Percentiles rank a stretch among this genome's conserved stretches.
phyloP scores from a whole-genome alignment of 37 sponge, comb jelly and placozoan genomes.

The Hexactinellida sp. region DNA sequence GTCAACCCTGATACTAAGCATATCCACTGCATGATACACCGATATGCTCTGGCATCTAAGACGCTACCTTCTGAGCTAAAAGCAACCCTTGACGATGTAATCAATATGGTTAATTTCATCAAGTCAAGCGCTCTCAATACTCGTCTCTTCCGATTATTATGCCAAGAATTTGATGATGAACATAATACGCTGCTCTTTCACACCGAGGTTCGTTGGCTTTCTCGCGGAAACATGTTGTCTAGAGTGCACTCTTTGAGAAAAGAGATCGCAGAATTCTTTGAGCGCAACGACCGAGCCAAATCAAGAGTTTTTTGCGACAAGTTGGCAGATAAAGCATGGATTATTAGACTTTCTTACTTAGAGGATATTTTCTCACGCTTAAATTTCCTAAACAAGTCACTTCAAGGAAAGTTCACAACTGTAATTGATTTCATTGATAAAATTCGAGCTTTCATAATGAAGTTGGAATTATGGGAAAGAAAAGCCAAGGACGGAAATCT shows the following conservation, averaged over 20 bases:
- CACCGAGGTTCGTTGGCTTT: conserved; percentile 18
- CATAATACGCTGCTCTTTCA: conserved; percentile 15
- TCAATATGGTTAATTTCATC: conserved; percentile 14
- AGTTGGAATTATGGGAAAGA: conserved; percentile 11
- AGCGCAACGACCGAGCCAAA: conserved; percentile 16
- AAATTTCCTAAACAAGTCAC: conserved; percentile 8
- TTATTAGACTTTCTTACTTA: not conserved
- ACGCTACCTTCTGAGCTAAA: conserved; percentile 15
- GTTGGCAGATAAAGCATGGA: conserved; percentile 9
- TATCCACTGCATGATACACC: conserved; percentile 17
- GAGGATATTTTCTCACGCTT: conserved; percentile 11
- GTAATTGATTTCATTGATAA: conserved; percentile 16
- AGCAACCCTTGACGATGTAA: conserved; percentile 19
- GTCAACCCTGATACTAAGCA: conserved; percentile 13
- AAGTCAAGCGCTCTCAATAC: conserved; percentile 19
- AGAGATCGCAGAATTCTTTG: conserved; percentile 15
- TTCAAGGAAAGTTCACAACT: conserved; percentile 18
- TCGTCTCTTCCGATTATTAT: conserved; percentile 11
- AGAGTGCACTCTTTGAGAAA: conserved; percentile 19
- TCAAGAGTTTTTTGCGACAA: conserved; percentile 15
- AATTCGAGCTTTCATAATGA: conserved; percentile 15
- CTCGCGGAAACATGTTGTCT: conserved; percentile 19
- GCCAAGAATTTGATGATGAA: conserved; percentile 17
- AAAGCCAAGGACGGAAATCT: conserved; percentile 17
- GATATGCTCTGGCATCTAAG: conserved; percentile 16